Conservation (phyloP, 2,113 vertebrate genomes). For the Chionomys nivalis region DNA sequence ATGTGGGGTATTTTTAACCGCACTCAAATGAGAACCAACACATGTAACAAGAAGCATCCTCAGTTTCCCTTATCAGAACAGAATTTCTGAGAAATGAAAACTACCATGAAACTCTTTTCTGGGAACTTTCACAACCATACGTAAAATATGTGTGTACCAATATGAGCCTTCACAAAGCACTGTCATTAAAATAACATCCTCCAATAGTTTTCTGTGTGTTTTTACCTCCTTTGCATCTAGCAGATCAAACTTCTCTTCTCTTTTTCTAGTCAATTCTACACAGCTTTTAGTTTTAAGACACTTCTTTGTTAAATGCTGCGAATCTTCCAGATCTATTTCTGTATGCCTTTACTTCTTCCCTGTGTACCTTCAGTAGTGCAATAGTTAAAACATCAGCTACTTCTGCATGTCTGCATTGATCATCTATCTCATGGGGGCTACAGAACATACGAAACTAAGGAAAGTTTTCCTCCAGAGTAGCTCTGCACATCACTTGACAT, state of each 20-base stretch:
- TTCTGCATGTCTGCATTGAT: neutral
- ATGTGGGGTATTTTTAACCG: neutral
- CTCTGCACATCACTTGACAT: neutral
- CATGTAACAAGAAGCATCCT: neutral
- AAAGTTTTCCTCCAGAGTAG: neutral
- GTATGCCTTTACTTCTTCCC: neutral
- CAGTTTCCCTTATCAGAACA: neutral
- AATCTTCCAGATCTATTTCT: neutral
- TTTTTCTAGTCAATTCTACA: neutral
- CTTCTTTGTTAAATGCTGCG: too few species aligned
- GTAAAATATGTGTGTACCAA: neutral
- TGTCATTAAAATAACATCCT: neutral
- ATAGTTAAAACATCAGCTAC: neutral
- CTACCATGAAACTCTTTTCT: neutral
- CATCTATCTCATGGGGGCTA: neutral
- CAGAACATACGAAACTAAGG: neutral
- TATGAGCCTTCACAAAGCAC: neutral
- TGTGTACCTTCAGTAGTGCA: neutral
- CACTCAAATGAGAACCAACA: conserved; percentile 19
- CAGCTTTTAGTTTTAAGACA: neutral
- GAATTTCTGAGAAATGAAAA: conserved; percentile 13
- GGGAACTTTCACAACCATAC: neutral
- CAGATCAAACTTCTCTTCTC: neutral
- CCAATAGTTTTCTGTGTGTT: neutral
- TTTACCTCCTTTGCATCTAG: neutral